Evolutionary conservation across 2,888 invertebrate genomes (phyloP), one percentile per base, ranked within the genome.

Genomic region (Cheilosia impressa): DNA sequence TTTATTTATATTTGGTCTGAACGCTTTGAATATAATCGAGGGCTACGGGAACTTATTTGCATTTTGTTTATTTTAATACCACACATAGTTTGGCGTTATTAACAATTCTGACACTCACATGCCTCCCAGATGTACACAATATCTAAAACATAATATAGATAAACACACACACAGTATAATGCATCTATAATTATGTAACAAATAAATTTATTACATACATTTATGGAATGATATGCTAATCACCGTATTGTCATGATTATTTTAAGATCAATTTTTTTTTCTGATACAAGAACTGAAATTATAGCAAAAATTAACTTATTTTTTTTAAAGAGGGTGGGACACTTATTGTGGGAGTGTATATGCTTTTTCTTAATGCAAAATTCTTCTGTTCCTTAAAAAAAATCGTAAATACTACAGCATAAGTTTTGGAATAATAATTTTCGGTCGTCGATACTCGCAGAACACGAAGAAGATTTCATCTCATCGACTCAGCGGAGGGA

Each of bases 241-340:
- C 60, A 71, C 47, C 50, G 45, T 69, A 69, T 52, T 73, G 58
- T 76, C 58, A 66, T 75, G 55, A 66, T 71, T 71, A 47, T 38
- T 65, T 53, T 65, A 19, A 15, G 38, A 53, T 68, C 6, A 73
- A 72, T 52, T 53, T 53, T 41, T 66, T 71, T 73, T 43, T 63
- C 24, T 69, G 62, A 55, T 78, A 52, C 50, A 73, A 43, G 50
- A 85, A 77, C 85, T 85, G 85, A 85, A 85, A 85, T 85, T 85
- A 85, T 85, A 81, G 85, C 85, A 85, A 85, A 76, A 41, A 10
- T 43, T 13, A 19, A 15, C 22, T 38, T 60, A 6, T 41, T 13
- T 24, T 60, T 60, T 24, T 17, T 4, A 24, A 24, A 43, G 22
- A 4, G 15, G 24, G 6, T 38, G 5, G 6, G n/a, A 9, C 13